phyloP scores from a whole-genome alignment of 23 tunicate species.

The Oikopleura albicans region DNA sequence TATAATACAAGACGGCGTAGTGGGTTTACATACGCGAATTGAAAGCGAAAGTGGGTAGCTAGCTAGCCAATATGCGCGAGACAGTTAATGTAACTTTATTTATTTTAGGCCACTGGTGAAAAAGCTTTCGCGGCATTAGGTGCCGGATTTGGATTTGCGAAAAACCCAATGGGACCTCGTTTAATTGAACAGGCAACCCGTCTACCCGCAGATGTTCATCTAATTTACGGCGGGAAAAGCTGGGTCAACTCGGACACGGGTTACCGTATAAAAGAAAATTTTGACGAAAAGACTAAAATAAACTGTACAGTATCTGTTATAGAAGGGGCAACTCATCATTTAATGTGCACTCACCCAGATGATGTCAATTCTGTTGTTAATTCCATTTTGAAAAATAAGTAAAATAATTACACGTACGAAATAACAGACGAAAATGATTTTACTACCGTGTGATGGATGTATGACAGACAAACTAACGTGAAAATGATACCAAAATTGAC shows the following conservation, averaged over 20 bases:
- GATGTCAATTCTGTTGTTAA: background rate
- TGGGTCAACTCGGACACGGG: background rate
- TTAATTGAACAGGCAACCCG: background rate
- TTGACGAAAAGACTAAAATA: no score
- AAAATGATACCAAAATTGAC: no score
- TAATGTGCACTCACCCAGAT: background rate
- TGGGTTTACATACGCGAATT: no score
- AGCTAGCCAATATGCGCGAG: no score
- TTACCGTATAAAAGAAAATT: background rate
- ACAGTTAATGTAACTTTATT: no score
- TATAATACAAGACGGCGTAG: no score
- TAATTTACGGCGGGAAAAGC: background rate
- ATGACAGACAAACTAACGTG: no score
- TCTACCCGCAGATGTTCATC: background rate
- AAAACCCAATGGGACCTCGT: background rate
- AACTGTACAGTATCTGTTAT: background rate
- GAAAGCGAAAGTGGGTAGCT: no score
- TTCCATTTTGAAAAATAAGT: background rate
- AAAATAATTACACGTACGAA: no score
- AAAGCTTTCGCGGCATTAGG: background rate
- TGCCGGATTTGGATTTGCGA: background rate
- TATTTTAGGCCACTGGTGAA: background rate
- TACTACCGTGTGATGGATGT: no score
- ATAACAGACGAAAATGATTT: no score
- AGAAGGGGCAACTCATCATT: background rate